phyloP scores from a whole-genome alignment of 2,113 vertebrate species.

The Mirza zaza region DNA sequence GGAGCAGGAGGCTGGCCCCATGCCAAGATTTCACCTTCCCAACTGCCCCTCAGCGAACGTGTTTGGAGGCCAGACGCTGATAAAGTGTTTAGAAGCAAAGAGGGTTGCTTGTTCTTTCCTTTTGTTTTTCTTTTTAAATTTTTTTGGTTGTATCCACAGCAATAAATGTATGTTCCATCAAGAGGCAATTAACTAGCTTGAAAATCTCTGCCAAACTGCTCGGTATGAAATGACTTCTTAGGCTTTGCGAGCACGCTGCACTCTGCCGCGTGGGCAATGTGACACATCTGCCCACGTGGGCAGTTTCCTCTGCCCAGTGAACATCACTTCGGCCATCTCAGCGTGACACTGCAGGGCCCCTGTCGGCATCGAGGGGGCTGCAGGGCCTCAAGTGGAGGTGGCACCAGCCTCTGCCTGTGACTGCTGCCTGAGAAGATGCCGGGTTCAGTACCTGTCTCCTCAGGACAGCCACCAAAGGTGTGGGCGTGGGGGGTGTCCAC shows the following conservation, averaged over 20 bases:
- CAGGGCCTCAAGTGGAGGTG: background rate
- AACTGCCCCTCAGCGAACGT: background rate
- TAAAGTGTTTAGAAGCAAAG: background rate
- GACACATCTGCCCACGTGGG: too few species aligned
- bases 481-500: too few species aligned
- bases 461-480: background rate
- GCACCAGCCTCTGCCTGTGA: background rate
- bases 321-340: background rate
- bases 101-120: background rate
- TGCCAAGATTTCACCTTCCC: background rate
- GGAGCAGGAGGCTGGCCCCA: background rate
- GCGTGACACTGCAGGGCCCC: background rate
- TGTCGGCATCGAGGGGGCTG: background rate
- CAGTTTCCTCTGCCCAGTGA: background rate
- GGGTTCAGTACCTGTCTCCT: background rate
- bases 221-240: background rate
- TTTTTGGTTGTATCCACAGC: background rate
- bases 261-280: background rate
- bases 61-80: background rate
- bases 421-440: background rate
- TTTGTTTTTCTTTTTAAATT: too few species aligned
- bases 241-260: background rate
- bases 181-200: background rate
- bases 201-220: background rate
- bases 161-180: background rate